Percentiles rank a stretch among this genome's conserved stretches.
These are phyloP conservation scores for Perodicticus potto DNA, from an alignment of 2,797 vertebrate species.

Conservation along the genomic window DNA sequence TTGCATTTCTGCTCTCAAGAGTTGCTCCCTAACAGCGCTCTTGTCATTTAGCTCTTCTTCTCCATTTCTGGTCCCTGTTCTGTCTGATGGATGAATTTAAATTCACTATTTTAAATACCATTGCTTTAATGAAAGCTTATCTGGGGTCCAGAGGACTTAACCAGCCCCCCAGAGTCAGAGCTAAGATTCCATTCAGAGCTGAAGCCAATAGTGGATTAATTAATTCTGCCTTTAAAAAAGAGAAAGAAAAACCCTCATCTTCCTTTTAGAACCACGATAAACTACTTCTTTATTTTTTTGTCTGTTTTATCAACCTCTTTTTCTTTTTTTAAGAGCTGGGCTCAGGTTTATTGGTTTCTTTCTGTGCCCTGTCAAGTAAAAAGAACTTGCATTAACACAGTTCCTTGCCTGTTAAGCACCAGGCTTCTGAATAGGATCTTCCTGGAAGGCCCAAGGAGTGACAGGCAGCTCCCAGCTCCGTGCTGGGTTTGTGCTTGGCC, in stretches of 20 bases:
- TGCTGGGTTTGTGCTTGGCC: neutral
- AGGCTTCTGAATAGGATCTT: conserved; percentile 60
- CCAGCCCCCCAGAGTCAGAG: conserved; percentile 64
- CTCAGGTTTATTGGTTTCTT: conserved; percentile 78
- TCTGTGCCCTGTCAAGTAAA: conserved; percentile 74
- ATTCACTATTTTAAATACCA: conserved; percentile 74
- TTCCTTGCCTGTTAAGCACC: conserved; percentile 27
- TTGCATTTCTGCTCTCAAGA: conserved; percentile 28
- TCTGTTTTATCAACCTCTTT: conserved; percentile 72
- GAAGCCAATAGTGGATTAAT: conserved; percentile 73
- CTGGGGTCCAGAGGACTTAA: conserved; percentile 68
- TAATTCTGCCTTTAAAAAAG: conserved; percentile 76
- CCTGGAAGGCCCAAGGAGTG: conserved; percentile 47
- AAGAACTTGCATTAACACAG: conserved; percentile 69
- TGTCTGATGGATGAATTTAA: conserved; percentile 57
- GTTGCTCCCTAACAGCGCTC: neutral
- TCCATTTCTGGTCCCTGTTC: conserved; percentile 63
- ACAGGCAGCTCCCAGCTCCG: neutral
- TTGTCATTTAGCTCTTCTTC: neutral
- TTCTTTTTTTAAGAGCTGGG: conserved; percentile 55
- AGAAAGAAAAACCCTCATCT: conserved; percentile 68
- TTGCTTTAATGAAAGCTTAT: conserved; percentile 76
- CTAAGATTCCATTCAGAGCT: conserved; percentile 72
- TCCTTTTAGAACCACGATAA: conserved; percentile 80
- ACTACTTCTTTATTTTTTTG: conserved; percentile 80